phyloP scores from a whole-genome alignment of 92 coral and sea anemone genomes.

The Diadumene lineata region DNA sequence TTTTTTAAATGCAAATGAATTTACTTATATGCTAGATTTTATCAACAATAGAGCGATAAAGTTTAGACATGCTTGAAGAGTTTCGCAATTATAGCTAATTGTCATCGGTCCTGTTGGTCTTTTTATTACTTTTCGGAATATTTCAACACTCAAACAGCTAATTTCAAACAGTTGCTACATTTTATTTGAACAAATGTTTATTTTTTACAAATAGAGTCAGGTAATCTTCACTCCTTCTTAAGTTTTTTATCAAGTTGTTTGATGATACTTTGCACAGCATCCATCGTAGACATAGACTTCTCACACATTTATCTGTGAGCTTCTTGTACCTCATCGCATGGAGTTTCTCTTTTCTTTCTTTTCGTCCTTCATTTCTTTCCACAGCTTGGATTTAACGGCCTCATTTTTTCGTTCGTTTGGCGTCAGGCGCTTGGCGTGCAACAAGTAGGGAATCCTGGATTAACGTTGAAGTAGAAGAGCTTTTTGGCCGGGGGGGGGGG shows the following conservation, averaged over 20 bases:
- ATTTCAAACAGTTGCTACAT: not conserved
- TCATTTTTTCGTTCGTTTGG: conserved; percentile 15
- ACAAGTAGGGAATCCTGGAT: not conserved
- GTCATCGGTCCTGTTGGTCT: not conserved
- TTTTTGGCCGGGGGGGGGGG: conserved; percentile 16
- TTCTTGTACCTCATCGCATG: conserved; percentile 33
- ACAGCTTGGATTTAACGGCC: conserved; percentile 18
- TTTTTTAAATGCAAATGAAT: not conserved
- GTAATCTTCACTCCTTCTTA: not conserved
- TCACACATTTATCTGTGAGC: no score
- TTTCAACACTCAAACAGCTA: not conserved
- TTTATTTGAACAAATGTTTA: not conserved
- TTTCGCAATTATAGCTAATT: not conserved
- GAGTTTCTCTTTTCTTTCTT: not conserved
- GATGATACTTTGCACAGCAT: conserved; percentile 24
- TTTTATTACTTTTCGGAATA: not conserved
- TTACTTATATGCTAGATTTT: not conserved
- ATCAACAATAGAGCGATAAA: not conserved
- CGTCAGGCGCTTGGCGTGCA: conserved; percentile 21
- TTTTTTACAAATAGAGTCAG: not conserved
- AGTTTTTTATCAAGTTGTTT: conserved; percentile 1
- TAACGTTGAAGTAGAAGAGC: not conserved
- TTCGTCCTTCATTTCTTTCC: conserved; percentile 12
- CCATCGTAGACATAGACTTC: no score
- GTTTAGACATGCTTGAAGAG: not conserved